Evolutionary conservation across 2,888 invertebrate species (phyloP).

Genomic region (Omphaloscelis lunosa): DNA sequence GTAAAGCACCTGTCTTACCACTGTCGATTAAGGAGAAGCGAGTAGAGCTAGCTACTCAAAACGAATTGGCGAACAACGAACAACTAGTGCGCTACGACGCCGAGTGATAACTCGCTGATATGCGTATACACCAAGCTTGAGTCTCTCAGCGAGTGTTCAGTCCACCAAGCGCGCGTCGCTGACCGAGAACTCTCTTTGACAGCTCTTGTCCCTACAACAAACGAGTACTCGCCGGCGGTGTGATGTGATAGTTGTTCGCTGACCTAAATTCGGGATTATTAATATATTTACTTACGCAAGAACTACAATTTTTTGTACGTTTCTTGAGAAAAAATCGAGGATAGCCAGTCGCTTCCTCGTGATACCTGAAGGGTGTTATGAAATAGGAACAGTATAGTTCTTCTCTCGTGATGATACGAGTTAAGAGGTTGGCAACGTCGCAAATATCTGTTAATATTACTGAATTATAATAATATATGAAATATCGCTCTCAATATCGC

Average conservation of each 20-base stretch:
- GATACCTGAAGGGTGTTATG: not conserved
- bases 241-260: too few species aligned
- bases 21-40: not conserved
- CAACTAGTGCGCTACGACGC: too few species aligned
- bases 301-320: too few species aligned
- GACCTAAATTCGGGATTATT: too few species aligned
- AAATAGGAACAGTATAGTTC: not conserved
- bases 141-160: not conserved
- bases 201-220: not conserved
- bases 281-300: too few species aligned
- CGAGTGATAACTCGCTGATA: not conserved
- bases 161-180: not conserved
- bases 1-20: not conserved
- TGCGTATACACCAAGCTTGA: not conserved
- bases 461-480: not conserved
- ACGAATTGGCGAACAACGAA: too few species aligned
- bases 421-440: not conserved
- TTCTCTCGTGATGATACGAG: not conserved
- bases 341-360: not conserved
- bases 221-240: not conserved
- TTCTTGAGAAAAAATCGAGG: too few species aligned
- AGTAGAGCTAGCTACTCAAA: too few species aligned
- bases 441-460: not conserved
- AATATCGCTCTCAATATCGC: not conserved
- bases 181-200: too few species aligned